A percentile compares a stretch with the other conserved stretches of the same genome.
Conservation (phyloP, 2,113 vertebrate genomes). For the Lynx canadensis region DNA sequence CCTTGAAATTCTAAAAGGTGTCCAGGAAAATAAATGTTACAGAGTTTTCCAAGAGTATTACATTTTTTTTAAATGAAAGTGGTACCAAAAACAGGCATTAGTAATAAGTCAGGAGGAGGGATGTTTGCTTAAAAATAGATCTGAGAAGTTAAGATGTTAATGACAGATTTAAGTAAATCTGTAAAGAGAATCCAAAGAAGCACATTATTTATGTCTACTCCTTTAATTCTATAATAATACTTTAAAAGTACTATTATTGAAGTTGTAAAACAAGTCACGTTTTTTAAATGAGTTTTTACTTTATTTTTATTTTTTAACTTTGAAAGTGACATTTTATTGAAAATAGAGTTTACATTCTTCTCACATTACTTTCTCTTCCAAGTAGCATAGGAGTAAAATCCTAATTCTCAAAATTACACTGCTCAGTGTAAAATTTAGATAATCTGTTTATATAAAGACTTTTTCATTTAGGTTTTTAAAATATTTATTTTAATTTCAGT, state of each 20-base stretch:
- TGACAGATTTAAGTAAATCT: background rate
- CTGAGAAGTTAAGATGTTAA: background rate
- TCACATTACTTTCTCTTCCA: background rate
- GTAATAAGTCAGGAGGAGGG: background rate
- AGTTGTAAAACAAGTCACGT: slow-evolving; percentile 12
- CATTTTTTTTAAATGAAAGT: slow-evolving; percentile 32
- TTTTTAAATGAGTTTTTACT: background rate
- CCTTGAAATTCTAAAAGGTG: slow-evolving; percentile 19
- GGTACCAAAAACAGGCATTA: background rate
- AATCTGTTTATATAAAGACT: background rate
- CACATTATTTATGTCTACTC: background rate
- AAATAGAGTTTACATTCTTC: background rate
- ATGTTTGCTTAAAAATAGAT: background rate
- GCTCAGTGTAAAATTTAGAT: background rate
- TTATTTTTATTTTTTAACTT: background rate
- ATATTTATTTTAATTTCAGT: background rate
- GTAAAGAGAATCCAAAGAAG: background rate
- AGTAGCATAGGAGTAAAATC: background rate
- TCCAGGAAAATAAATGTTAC: background rate
- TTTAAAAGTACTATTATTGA: slow-evolving; percentile 20
- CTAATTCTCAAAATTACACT: background rate
- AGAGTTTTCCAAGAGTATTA: background rate
- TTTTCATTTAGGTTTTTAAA: background rate
- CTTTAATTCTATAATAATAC: background rate
- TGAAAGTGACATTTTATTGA: background rate